These are phyloP conservation scores for Trachelus troglodyta DNA, from an alignment of 2,888 invertebrate species.

Conservation along the genomic window DNA sequence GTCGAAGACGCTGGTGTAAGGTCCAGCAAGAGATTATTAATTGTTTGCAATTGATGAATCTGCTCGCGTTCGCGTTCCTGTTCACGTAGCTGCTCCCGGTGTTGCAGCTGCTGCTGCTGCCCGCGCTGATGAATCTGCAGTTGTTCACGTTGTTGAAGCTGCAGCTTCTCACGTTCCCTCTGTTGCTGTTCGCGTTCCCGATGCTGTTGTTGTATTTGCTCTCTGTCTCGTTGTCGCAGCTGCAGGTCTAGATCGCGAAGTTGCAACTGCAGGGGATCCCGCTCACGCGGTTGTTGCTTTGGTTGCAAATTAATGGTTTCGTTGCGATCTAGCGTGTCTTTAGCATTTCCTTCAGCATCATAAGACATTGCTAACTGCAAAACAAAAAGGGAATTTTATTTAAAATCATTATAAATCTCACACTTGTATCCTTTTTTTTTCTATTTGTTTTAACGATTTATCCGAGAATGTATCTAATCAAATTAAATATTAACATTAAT, in stretches of 20 bases:
- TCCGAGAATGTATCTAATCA: neutral
- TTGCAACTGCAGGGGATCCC: slow-evolving; percentile 6
- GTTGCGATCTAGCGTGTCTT: slow-evolving; percentile 19
- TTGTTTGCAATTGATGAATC: slow-evolving; percentile 44
- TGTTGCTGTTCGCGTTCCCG: slow-evolving; percentile 30
- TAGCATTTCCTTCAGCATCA: slow-evolving; percentile 38
- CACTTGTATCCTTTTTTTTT: neutral
- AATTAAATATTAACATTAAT: no score
- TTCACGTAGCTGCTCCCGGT: slow-evolving; percentile 11
- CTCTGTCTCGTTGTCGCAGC: slow-evolving; percentile 15
- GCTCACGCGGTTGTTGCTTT: slow-evolving; percentile 3
- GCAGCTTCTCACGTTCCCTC: slow-evolving; percentile 29
- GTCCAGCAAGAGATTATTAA: slow-evolving; percentile 53
- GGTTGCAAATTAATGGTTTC: slow-evolving; percentile 22
- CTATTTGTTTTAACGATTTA: neutral
- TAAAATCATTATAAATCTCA: neutral
- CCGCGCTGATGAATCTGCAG: slow-evolving; percentile 26
- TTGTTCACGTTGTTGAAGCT: slow-evolving; percentile 29
- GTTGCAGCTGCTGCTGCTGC: slow-evolving; percentile 20
- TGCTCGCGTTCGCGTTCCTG: slow-evolving; percentile 39
- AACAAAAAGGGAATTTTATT: neutral
- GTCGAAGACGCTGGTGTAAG: slow-evolving; percentile 32
- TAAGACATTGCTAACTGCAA: slow-evolving; percentile 44
- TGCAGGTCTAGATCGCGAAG: slow-evolving; percentile 5
- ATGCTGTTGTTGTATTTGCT: slow-evolving; percentile 30